phyloP scores from a whole-genome alignment of 2,113 vertebrate genomes.

The Tenebrosternarchus preto region DNA sequence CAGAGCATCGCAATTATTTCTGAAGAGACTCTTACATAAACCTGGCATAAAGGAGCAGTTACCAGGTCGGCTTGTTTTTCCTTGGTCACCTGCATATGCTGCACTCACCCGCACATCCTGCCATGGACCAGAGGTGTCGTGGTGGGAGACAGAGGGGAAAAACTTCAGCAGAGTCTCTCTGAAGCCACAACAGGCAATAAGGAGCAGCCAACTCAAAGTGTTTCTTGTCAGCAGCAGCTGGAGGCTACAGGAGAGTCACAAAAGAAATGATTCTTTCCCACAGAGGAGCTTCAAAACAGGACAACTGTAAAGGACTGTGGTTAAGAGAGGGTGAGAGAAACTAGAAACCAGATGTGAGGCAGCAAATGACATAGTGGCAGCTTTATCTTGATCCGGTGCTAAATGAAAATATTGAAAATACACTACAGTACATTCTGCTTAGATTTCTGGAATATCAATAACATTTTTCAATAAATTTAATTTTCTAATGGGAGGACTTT shows the following conservation, averaged over 20 bases:
- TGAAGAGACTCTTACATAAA: background rate
- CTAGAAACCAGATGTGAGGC: background rate
- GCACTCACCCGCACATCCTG: background rate
- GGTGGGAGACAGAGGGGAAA: background rate
- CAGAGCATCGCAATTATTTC: background rate
- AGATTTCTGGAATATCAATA: too few relatives aligned
- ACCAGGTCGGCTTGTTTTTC: background rate
- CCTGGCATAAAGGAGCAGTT: background rate
- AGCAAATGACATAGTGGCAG: background rate
- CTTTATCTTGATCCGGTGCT: background rate
- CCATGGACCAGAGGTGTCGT: background rate
- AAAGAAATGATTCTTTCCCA: background rate
- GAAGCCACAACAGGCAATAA: slow-evolving; percentile 39
- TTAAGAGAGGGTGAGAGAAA: background rate
- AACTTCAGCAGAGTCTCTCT: slow-evolving; percentile 35
- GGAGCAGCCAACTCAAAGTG: background rate
- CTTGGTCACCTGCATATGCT: background rate
- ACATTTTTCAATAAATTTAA: too few relatives aligned
- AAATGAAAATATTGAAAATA: background rate
- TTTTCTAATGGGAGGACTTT: too few relatives aligned
- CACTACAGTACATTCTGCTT: background rate
- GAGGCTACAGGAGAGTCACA: slow-evolving; percentile 12
- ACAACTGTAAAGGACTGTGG: too few relatives aligned
- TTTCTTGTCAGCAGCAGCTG: slow-evolving; percentile 6
- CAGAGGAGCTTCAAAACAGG: too few relatives aligned